Percentiles rank a stretch among this genome's conserved stretches.
Conservation (phyloP, 1,140 invertebrate genomes). For the Ostrea denselamellosa region DNA sequence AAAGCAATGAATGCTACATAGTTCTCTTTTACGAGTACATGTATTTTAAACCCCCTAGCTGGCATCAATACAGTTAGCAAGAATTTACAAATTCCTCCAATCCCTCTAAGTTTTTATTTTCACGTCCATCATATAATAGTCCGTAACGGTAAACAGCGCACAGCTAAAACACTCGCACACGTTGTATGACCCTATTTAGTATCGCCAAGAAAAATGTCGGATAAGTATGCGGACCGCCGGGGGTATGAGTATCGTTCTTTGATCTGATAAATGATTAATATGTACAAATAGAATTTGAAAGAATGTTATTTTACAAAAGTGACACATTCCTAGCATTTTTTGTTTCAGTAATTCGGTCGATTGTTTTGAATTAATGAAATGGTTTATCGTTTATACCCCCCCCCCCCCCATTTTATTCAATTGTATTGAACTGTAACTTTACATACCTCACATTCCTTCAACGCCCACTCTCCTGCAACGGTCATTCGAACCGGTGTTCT, state of each 20-base stretch:
- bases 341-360: too few relatives aligned
- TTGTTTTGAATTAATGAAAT: too few relatives aligned
- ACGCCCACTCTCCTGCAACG: slow-evolving; percentile 54
- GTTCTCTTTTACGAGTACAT: too few relatives aligned
- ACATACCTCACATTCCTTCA: slow-evolving; percentile 57
- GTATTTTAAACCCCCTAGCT: too few relatives aligned
- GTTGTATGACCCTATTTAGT: background rate
- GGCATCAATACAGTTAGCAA: too few relatives aligned
- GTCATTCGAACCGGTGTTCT: slow-evolving; percentile 53
- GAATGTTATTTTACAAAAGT: background rate
- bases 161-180: background rate
- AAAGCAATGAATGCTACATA: too few relatives aligned
- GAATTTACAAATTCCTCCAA: too few relatives aligned
- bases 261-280: background rate
- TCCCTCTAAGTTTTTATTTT: too few relatives aligned
- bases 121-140: too few relatives aligned
- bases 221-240: background rate
- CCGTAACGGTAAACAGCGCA: background rate
- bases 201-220: background rate
- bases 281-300: background rate
- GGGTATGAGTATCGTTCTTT: background rate
- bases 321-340: too few relatives aligned
- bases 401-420: too few relatives aligned
- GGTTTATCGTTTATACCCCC: too few relatives aligned
- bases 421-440: background rate